Percentiles rank a stretch among this genome's conserved stretches.
Conservation (phyloP, 2,797 vertebrate genomes). For the Selene dorsalis region DNA sequence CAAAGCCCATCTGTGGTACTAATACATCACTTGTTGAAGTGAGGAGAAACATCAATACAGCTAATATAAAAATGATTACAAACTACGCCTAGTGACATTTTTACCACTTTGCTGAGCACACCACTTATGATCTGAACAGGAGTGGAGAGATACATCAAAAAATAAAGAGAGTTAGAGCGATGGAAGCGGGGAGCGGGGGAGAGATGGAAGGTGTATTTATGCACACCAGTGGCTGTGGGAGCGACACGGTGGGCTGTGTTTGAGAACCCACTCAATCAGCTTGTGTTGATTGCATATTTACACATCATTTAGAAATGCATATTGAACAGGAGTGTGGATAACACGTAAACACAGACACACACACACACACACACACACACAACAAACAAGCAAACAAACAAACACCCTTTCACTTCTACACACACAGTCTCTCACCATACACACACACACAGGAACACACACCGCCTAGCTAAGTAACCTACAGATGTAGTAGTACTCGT, state of each 20-base stretch:
- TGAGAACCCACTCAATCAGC: slow-evolving; percentile 69
- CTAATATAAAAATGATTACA: slow-evolving; percentile 82
- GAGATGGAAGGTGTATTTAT: slow-evolving; percentile 49
- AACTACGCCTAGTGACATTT: slow-evolving; percentile 77
- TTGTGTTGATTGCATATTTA: slow-evolving; percentile 78
- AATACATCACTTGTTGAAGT: slow-evolving; percentile 80
- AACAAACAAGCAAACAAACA: slow-evolving; percentile 42
- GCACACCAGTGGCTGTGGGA: slow-evolving; percentile 25
- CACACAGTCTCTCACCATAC: slow-evolving; percentile 22
- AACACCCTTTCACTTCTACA: not conserved
- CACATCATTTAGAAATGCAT: slow-evolving; percentile 69
- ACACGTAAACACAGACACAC: slow-evolving; percentile 30
- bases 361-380: not conserved
- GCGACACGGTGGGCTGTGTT: slow-evolving; percentile 43
- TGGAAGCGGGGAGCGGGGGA: not conserved
- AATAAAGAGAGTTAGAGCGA: slow-evolving; percentile 32
- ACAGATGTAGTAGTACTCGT: slow-evolving; percentile 99
- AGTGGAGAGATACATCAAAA: slow-evolving; percentile 49
- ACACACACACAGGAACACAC: slow-evolving; percentile 42
- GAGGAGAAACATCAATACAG: slow-evolving; percentile 78
- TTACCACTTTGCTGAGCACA: slow-evolving; percentile 79
- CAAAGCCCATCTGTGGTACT: slow-evolving; percentile 66
- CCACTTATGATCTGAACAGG: slow-evolving; percentile 63
- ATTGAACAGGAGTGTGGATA: slow-evolving; percentile 44
- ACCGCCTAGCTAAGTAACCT: slow-evolving; percentile 72